Evolutionary conservation across 2,888 invertebrate species (phyloP), one percentile per base, ranked within the genome.

Genomic region (Amblyteles armatorius): DNA sequence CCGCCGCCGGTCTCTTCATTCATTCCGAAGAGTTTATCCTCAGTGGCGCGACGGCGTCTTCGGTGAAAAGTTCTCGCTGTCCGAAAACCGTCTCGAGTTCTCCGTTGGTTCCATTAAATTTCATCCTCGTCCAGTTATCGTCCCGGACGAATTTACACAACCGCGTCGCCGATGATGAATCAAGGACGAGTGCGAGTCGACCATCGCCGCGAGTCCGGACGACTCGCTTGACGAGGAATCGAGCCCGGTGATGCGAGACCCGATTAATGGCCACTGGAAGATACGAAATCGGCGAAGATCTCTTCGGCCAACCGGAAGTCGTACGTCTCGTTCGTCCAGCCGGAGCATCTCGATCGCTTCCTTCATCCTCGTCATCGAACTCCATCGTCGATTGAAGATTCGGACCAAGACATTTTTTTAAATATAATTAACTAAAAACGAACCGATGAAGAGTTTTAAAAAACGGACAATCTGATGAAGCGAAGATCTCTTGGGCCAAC

Each of bases 201-300:
- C 60, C 52, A 63, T 73, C 60, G 79, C 4, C 40, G 71, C 55
- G 29, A 40, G 63, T 67, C 50, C 73, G 73, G 80, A 85, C 74
- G 74, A 76, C 79, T 76, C 74, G 87, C 50, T 86, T 82, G 81
- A 86, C 63, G 71, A 65, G 78, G 71, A 76, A 84, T 83, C 74
- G 78, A 80, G 83, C 68, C 82, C 86, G 85, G 77, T 88, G 86
- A 90, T 87, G 87, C 88, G 87, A 87, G 88, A 87, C 87, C 73
- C 79, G 80, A 87, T 87, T 86, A 40, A 83, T 83, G 74, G 52
- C 72, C 79, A 79, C 68, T 82, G 63, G 57, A 74, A 82, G 83
- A 86, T 83, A 79, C 63, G 52, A 63, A 78, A 79, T 87, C 78
- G 77, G 13, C 52, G 73, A 87, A 73, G 82, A 86, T 86, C 85